These are phyloP conservation scores for Abscondita cerata DNA, from an alignment of 2,888 invertebrate species.

Conservation along the genomic window DNA sequence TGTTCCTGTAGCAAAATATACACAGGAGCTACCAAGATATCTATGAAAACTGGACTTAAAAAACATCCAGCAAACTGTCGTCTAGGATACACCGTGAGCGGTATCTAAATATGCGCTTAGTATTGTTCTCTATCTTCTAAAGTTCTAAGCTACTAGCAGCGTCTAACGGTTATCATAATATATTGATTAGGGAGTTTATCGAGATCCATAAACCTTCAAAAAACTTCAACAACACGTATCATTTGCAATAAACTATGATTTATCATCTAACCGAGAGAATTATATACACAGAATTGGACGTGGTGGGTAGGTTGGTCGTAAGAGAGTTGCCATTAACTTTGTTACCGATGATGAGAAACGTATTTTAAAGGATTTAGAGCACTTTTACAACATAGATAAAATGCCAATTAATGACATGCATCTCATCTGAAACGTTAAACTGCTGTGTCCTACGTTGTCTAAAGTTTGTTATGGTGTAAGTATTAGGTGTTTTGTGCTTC, in stretches of 20 bases:
- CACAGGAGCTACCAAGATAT: no score
- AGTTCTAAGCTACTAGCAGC: no score
- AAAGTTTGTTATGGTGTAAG: constrained; percentile 62
- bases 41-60: no score
- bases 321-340: constrained; percentile 99
- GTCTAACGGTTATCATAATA: no score
- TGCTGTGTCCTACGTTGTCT: constrained; percentile 60
- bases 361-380: constrained; percentile 95
- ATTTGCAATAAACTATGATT: constrained; percentile 99
- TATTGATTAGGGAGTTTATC: no score
- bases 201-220: no score
- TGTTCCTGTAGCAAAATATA: no score
- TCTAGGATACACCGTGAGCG: no score
- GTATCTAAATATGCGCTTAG: no score
- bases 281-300: constrained; percentile 99
- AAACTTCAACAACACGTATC: constrained; percentile 99
- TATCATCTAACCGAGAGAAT: constrained; percentile 99
- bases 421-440: constrained; percentile 79
- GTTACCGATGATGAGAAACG: constrained; percentile 95
- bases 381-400: constrained; percentile 98
- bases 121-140: no score
- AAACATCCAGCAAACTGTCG: no score
- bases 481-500: constrained; percentile 56
- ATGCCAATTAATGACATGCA: constrained; percentile 99
- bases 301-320: constrained; percentile 99